Base-by-base conservation (phyloP, 2,113 vertebrate genomes). In the Ceyx cyanopectus region DNA sequence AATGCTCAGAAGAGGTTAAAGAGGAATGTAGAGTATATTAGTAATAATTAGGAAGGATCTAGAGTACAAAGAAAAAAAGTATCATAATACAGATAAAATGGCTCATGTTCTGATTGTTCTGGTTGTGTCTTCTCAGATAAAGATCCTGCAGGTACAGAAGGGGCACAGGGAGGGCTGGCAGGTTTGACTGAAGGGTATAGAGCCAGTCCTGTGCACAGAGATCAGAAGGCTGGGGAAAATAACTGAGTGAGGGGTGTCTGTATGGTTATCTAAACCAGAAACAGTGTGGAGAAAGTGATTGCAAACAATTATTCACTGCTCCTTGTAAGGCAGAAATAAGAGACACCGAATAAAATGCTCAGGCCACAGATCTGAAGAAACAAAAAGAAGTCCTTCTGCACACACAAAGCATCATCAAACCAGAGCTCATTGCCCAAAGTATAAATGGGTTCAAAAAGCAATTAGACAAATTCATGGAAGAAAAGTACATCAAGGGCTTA, bases 381-480 rank as follows among this genome's bases (percentile, higher is more conserved):
- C 63, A 82, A 92, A 92, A 89, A 54, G 32, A 94, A 87, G 65
- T 46, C 60, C 82, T 94, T 85, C 80, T 91, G 32, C 75, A 74
- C 51, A 62, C 30, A 95, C 72, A 95, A 95, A 95, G 87, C 85
- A 77, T 80, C 95, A 96, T 94, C 90, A 94, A 90, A 90, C 46
- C 13, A 90, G 87, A 87, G 81, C 95, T 95, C 90, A 85, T 77
- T 95, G 93, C 90, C 85, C 82, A 85, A 91, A 95, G 72, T 85
- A 90, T 83, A 92, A 96, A 94, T 48, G 92, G 82, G 94, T 95
- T 96, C 93, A 96, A 92, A 90, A 95, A 96, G 93, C 94, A 96
- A 96, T 96, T 95, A 96, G 85, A 92, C 87, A 95, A 94, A 95
- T 95, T 95, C 92, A 93, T 93, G 90, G 87, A 94, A 95, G 90